Conservation (phyloP, 2,113 vertebrate genomes). For the Notiomystis cincta region DNA sequence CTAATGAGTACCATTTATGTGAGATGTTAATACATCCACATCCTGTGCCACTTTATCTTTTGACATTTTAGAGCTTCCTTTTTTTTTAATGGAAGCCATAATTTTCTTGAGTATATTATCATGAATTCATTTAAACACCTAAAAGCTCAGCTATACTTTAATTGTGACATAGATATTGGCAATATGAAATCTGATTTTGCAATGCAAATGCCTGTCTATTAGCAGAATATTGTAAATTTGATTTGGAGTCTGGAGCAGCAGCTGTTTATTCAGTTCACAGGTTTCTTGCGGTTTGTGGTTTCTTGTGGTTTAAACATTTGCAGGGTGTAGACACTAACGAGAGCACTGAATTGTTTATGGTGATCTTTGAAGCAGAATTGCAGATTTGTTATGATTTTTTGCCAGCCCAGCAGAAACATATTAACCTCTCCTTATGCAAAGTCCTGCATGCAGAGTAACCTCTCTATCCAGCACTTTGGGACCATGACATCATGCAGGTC, state of each 20-base stretch:
- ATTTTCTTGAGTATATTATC: conserved; percentile 24
- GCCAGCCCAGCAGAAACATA: conserved; percentile 25
- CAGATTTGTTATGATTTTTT: conserved; percentile 39
- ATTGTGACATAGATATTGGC: not conserved
- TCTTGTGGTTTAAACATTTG: conserved; percentile 64
- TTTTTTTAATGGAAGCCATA: not conserved
- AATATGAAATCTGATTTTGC: conserved; percentile 35
- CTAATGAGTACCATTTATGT: conserved; percentile 49
- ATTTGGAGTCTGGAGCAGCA: conserved; percentile 35
- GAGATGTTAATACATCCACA: conserved; percentile 52
- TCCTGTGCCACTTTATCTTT: conserved; percentile 49
- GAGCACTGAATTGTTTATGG: conserved; percentile 57
- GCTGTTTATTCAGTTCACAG: conserved; percentile 66
- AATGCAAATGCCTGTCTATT: conserved; percentile 47
- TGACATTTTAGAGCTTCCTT: conserved; percentile 5
- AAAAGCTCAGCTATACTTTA: conserved; percentile 32
- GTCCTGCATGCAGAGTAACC: not conserved
- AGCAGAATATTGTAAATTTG: conserved; percentile 38
- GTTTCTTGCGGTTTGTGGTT: conserved; percentile 67
- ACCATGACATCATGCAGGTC: not conserved
- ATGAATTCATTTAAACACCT: conserved; percentile 33
- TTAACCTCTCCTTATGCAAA: conserved; percentile 13
- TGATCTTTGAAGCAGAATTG: conserved; percentile 34
- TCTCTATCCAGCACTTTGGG: not conserved
- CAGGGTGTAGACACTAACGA: conserved; percentile 60